Evolutionary conservation across 2,888 invertebrate genomes (phyloP).

Genomic region (Philopedon plagiatum): DNA sequence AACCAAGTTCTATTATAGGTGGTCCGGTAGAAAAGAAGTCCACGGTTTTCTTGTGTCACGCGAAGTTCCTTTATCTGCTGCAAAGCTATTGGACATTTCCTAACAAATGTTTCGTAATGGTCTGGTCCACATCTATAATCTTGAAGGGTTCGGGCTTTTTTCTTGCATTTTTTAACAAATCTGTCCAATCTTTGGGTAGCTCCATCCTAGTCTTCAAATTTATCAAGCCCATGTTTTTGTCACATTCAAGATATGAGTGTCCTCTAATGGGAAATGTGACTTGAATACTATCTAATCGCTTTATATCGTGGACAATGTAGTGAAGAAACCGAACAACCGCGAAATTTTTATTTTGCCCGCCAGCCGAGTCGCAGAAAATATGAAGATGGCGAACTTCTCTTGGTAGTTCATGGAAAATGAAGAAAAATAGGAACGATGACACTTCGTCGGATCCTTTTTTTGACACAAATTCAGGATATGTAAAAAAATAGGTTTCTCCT

Average conservation of each 20-base stretch:
- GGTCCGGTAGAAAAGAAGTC: too few species aligned
- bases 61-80: too few species aligned
- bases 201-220: conserved; percentile 10
- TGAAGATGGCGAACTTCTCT: not conserved
- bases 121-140: too few species aligned
- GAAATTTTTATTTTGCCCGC: conserved; percentile 22
- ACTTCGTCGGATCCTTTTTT: too few species aligned
- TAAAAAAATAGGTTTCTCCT: too few species aligned
- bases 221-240: conserved; percentile 19
- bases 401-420: conserved; percentile 3
- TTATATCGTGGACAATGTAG: conserved; percentile 12
- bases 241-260: conserved; percentile 30
- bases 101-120: too few species aligned
- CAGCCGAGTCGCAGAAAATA: conserved; percentile 26
- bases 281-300: not conserved
- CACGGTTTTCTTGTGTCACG: too few species aligned
- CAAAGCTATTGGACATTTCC: too few species aligned
- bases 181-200: not conserved
- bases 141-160: conserved; percentile 1
- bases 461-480: too few species aligned
- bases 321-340: conserved; percentile 13
- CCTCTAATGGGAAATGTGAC: conserved; percentile 29
- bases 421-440: too few species aligned
- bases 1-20: too few species aligned
- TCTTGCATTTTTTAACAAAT: conserved; percentile 1